Evolutionary conservation across 2,113 vertebrate genomes (phyloP).

Genomic region (Macrotis lagotis): DNA sequence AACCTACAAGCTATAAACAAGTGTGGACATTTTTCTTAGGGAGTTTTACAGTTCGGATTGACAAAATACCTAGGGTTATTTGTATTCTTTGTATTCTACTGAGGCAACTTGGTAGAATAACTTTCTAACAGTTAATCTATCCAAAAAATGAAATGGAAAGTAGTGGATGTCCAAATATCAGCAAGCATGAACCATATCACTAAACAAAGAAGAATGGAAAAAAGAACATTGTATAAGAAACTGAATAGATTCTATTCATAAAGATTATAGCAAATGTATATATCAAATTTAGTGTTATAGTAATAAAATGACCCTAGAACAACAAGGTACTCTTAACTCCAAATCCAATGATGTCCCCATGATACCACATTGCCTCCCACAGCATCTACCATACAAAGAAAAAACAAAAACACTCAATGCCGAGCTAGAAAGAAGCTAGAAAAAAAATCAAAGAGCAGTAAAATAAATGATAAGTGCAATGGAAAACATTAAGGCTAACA

Average conservation of each 20-base stretch:
- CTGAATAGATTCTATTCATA: background rate
- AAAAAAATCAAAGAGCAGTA: background rate
- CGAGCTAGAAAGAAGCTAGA: no score
- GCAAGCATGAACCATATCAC: background rate
- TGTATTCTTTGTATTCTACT: background rate
- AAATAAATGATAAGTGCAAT: background rate
- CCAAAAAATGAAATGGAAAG: background rate
- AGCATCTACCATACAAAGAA: background rate
- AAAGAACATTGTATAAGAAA: background rate
- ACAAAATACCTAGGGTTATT: background rate
- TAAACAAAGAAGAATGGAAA: background rate
- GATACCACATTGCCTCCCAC: background rate
- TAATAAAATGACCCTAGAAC: background rate
- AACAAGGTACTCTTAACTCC: background rate
- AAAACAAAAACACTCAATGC: background rate
- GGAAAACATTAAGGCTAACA: background rate
- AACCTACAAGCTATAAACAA: background rate
- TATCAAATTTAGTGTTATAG: background rate
- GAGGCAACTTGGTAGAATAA: background rate
- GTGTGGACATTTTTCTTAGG: background rate
- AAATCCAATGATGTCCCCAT: background rate
- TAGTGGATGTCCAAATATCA: background rate
- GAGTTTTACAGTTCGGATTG: background rate
- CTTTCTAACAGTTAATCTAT: background rate
- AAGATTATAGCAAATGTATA: background rate